A percentile compares a stretch with the other conserved stretches of the same genome.
These are phyloP conservation scores for Cisticola juncidis DNA, from an alignment of 2,113 vertebrate genomes.

Conservation along the genomic window DNA sequence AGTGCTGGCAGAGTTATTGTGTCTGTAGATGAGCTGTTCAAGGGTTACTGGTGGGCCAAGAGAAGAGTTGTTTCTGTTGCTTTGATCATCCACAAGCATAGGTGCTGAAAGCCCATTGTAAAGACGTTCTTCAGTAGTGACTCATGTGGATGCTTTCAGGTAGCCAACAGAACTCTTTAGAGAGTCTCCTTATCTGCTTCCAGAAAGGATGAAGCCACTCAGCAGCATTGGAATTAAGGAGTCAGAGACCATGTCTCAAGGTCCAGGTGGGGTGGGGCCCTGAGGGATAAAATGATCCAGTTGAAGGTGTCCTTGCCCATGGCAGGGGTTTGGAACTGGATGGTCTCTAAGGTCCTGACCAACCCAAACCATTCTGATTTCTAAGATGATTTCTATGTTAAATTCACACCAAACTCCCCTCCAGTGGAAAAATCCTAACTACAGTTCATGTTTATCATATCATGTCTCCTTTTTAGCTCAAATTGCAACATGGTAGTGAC, in stretches of 20 bases:
- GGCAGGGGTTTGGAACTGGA: neutral
- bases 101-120: neutral
- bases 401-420: neutral
- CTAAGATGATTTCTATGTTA: neutral
- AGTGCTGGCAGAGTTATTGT: neutral
- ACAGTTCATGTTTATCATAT: neutral
- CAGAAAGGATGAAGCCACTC: neutral
- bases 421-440: neutral
- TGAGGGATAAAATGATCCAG: neutral
- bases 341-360: neutral
- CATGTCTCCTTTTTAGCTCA: neutral
- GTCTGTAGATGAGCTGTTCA: neutral
- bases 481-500: neutral
- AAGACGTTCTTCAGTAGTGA: neutral
- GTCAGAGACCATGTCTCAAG: accelerated
- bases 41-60: neutral
- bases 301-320: neutral
- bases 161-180: neutral
- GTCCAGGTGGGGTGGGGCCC: neutral
- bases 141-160: neutral
- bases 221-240: neutral
- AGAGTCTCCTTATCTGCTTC: neutral
- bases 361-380: neutral
- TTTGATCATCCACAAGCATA: neutral
- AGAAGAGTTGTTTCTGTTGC: neutral